Evolutionary conservation across 2,797 vertebrate genomes (phyloP).

Genomic region (Mus minutoides): DNA sequence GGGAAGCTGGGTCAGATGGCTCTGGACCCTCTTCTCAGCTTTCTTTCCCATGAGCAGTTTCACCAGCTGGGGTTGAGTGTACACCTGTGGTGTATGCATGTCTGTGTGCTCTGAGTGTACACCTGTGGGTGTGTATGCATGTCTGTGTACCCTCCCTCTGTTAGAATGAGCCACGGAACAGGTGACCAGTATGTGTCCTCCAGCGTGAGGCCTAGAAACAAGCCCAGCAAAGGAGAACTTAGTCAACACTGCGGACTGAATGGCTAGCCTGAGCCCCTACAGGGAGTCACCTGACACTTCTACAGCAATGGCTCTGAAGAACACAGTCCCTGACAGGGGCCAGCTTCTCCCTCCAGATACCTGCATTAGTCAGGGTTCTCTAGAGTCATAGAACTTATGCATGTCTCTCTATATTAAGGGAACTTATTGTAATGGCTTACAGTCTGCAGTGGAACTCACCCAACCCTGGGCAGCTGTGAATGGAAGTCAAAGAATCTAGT

Average conservation of each 20-base stretch:
- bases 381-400: not conserved
- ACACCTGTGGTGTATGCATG: not conserved
- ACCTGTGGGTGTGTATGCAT: not conserved
- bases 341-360: not conserved
- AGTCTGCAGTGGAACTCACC: not conserved
- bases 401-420: not conserved
- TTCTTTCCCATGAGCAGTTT: not conserved
- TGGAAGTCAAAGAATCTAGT: not conserved
- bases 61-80: not conserved
- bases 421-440: not conserved
- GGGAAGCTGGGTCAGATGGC: not conserved
- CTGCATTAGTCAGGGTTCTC: not conserved
- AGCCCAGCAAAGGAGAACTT: not conserved
- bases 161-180: not conserved
- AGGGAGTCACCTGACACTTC: not conserved
- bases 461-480: not conserved
- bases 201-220: rapidly evolving
- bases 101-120: not conserved
- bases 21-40: not conserved
- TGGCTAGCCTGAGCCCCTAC: too few species aligned
- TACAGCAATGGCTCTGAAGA: not conserved
- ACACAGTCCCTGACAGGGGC: not conserved
- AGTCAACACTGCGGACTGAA: not conserved
- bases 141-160: not conserved
- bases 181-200: not conserved